Base-by-base conservation (phyloP, 2,888 invertebrate genomes). In the Thymelicus acteon region DNA sequence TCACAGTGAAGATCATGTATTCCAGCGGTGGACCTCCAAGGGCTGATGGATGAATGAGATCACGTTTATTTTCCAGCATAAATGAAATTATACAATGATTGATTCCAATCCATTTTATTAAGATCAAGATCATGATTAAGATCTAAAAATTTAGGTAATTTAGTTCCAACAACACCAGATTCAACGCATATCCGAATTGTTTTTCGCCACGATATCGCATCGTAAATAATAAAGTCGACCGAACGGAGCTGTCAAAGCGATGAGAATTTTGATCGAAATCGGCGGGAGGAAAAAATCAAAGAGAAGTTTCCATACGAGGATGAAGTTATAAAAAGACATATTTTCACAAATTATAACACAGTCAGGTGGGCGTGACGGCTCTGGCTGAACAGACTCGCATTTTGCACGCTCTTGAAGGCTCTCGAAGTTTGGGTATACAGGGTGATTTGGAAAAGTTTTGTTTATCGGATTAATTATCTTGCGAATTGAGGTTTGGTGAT, bases 221-320 rank as follows among this genome's bases (percentile, higher is more conserved):
- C 63, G 58, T 70, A 24, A 57, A 47, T 15, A n/a, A 63, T 70
- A 60, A 70, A 70, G 31, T n/a, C 13, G 12, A 15, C 13, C 49
- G 60, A 70, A 65, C 74, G 79, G 77, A 71, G 65, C 65, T 71
- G 70, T 71, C 70, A 71, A 64, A 60, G 65, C 65, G 65, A 65
- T 80, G 78, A 82, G 85, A 86, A 85, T 85, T 74, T 87, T 90
- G 90, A 91, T 91, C 88, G 86, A 87, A 88, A 85, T 85, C 84
- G 83, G 82, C 70, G 70, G 70, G 65, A 71, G 80, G 84, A 82
- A 81, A 83, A 85, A 88, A 87, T 91, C 89, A 91, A 92, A 92
- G 89, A 79, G 82, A 80, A 79, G 76, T 83, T 86, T 80, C 79
- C 65, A 39, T 78, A 82, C 77, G 85, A 85, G 82, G 85, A 86